These are phyloP conservation scores for Ormyrus rosae DNA, from an alignment of 2,888 invertebrate species.

Conservation along the genomic window DNA sequence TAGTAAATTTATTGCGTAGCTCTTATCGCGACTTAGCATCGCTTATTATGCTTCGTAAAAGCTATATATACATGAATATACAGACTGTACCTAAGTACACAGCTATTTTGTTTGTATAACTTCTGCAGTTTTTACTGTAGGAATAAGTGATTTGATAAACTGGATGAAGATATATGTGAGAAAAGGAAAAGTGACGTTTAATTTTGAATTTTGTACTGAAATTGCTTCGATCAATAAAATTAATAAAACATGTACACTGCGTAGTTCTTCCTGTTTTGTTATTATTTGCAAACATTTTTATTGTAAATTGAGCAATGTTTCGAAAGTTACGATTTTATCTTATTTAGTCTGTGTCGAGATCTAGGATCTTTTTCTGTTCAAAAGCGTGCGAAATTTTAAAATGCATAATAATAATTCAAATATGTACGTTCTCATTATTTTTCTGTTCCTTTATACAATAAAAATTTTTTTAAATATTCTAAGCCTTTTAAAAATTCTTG, in stretches of 20 bases:
- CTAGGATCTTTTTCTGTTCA: no score
- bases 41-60: conserved; percentile 51
- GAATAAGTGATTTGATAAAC: conserved; percentile 53
- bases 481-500: neutral
- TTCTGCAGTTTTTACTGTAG: conserved; percentile 56
- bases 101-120: conserved; percentile 58
- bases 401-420: no score
- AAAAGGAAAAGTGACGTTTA: conserved; percentile 57
- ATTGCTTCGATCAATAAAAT: conserved; percentile 67
- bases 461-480: neutral
- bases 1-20: conserved; percentile 52
- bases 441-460: neutral
- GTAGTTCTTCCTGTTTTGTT: neutral
- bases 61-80: conserved; percentile 38
- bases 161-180: conserved; percentile 55
- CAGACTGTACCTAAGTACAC: conserved; percentile 57
- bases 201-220: conserved; percentile 65
- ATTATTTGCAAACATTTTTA: no score
- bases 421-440: neutral
- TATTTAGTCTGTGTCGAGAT: no score
- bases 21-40: conserved; percentile 44
- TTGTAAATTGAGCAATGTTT: no score
- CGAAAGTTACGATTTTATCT: no score
- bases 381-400: no score
- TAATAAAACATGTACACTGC: conserved; percentile 57